A percentile compares a stretch with the other conserved stretches of the same genome.
Conservation (phyloP, 2,113 vertebrate genomes). For the Onychostoma macrolepis region DNA sequence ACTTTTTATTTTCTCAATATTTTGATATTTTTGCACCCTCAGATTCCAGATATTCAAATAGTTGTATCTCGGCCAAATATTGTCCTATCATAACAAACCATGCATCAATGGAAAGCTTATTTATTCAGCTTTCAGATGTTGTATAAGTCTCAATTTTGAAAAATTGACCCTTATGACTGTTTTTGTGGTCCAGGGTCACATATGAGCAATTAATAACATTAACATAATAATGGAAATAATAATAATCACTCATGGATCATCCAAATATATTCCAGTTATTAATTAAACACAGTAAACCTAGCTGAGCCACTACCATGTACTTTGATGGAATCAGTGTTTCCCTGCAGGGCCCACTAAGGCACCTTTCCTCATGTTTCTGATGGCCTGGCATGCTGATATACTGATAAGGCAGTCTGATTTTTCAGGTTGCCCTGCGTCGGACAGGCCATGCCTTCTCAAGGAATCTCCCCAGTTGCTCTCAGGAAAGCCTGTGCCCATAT, state of each 20-base stretch:
- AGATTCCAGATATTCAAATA: too few species aligned
- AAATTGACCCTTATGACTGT: too few species aligned
- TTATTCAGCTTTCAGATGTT: too few species aligned
- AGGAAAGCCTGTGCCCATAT: conserved; percentile 30
- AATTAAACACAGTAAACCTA: background rate
- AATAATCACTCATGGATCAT: background rate
- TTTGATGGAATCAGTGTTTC: background rate
- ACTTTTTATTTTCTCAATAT: too few species aligned
- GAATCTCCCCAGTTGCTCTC: conserved; percentile 47
- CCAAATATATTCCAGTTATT: background rate
- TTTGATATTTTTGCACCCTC: too few species aligned
- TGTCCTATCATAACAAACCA: too few species aligned
- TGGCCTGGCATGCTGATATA: background rate
- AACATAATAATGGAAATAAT: background rate
- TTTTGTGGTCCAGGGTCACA: too few species aligned
- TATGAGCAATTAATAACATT: background rate
- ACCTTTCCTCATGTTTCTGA: background rate
- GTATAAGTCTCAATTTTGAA: too few species aligned
- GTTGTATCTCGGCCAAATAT: too few species aligned
- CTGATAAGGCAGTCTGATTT: background rate
- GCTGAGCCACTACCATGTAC: background rate
- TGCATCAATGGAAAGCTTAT: too few species aligned
- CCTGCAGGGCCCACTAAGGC: background rate
- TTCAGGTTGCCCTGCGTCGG: background rate
- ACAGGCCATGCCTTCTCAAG: conserved; percentile 32